Conservation (phyloP, 2,797 vertebrate genomes). For the Labroides dimidiatus region DNA sequence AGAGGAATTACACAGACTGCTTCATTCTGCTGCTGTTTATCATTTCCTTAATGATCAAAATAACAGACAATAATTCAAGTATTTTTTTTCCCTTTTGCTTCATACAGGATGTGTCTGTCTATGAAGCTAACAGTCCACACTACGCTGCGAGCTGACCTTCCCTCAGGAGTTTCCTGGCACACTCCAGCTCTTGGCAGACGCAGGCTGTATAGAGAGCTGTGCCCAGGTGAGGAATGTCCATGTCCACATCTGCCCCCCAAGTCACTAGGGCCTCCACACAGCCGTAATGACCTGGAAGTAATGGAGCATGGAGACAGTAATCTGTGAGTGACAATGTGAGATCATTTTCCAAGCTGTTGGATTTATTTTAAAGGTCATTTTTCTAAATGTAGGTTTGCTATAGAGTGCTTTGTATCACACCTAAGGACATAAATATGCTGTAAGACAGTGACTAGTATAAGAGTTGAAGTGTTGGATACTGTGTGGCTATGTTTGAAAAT, state of each 20-base stretch:
- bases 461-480: background rate
- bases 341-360: slow-evolving; percentile 62
- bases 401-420: slow-evolving; percentile 19
- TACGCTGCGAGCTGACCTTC: slow-evolving; percentile 84
- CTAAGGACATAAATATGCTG: slow-evolving; percentile 34
- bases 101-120: slow-evolving; percentile 7
- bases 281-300: slow-evolving; percentile 90
- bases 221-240: slow-evolving; percentile 93
- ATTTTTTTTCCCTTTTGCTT: background rate
- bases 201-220: slow-evolving; percentile 94
- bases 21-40: background rate
- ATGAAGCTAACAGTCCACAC: slow-evolving; percentile 39
- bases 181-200: slow-evolving; percentile 89
- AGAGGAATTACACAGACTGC: background rate
- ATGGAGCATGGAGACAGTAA: slow-evolving; percentile 61
- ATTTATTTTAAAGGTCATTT: slow-evolving; percentile 55
- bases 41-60: background rate
- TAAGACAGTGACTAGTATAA: background rate
- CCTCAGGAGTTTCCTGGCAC: slow-evolving; percentile 91
- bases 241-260: slow-evolving; percentile 94
- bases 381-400: slow-evolving; percentile 10
- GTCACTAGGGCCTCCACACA: slow-evolving; percentile 92
- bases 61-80: background rate
- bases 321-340: slow-evolving; percentile 55
- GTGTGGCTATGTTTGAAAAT: background rate